Percentiles rank a stretch among this genome's conserved stretches.
Conservation (phyloP, 2,888 invertebrate genomes). For the Pomacea canaliculata region DNA sequence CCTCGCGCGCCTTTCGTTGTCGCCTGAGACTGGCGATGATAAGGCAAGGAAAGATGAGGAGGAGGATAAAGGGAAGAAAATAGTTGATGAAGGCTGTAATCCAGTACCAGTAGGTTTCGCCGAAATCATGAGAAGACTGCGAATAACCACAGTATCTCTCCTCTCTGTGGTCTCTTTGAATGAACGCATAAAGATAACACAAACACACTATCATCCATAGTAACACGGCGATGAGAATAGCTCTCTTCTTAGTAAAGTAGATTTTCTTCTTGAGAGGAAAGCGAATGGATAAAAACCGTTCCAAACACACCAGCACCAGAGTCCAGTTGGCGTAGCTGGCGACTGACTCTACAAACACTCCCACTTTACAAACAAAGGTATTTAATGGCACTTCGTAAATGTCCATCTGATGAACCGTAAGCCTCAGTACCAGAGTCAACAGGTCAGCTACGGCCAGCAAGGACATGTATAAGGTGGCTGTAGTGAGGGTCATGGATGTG, state of each 20-base stretch:
- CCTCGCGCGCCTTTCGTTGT: too few species aligned
- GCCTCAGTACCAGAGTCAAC: conserved; percentile 24
- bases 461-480: too few species aligned
- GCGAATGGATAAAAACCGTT: too few species aligned
- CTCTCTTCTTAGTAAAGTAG: not conserved
- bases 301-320: conserved; percentile 15
- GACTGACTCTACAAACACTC: conserved; percentile 18
- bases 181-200: not conserved
- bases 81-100: not conserved
- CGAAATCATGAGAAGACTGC: too few species aligned
- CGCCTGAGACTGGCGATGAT: too few species aligned
- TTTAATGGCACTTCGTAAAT: conserved; percentile 7
- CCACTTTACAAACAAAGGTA: conserved; percentile 16
- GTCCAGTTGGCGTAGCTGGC: conserved; percentile 30
- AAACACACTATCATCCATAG: conserved; percentile 2
- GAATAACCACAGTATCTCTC: not conserved
- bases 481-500: too few species aligned
- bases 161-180: not conserved
- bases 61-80: not conserved
- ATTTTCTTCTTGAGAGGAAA: too few species aligned
- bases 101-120: not conserved
- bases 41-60: not conserved
- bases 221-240: conserved; percentile 1
- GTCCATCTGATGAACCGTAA: conserved; percentile 25
- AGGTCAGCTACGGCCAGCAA: too few species aligned